These are phyloP conservation scores for Tarsius wallacei DNA, from an alignment of 2,797 vertebrate species.

Conservation along the genomic window DNA sequence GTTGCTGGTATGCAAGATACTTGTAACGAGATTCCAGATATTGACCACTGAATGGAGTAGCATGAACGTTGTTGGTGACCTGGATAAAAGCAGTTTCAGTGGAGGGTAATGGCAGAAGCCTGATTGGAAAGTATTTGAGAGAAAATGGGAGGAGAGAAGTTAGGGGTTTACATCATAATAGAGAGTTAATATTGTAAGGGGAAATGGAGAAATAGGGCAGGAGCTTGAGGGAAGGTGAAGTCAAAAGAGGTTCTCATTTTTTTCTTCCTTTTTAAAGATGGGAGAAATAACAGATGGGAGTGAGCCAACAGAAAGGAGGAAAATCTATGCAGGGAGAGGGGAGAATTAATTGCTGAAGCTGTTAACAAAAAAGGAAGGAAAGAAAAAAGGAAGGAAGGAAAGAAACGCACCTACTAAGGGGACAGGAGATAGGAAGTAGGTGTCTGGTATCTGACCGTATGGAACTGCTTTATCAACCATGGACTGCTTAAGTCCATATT, in stretches of 20 bases:
- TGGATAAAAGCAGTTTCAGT: not conserved
- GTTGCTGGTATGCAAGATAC: not conserved
- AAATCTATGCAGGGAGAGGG: not conserved
- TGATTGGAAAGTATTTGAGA: slow-evolving; percentile 11
- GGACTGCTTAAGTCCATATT: not conserved
- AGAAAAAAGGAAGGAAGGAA: not conserved
- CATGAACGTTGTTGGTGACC: not conserved
- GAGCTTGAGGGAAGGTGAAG: not conserved
- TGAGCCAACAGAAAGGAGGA: not conserved
- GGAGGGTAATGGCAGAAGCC: not conserved
- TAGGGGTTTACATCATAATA: not conserved
- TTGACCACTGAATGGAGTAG: not conserved
- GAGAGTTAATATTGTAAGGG: slow-evolving; percentile 1
- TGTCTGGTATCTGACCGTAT: not conserved
- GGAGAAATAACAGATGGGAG: not conserved
- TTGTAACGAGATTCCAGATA: not conserved
- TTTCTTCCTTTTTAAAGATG: slow-evolving; percentile 3
- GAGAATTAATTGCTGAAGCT: slow-evolving; percentile 9
- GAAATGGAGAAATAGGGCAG: slow-evolving; percentile 13
- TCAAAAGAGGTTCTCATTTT: not conserved
- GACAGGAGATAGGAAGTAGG: not conserved
- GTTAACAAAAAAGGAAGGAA: not conserved
- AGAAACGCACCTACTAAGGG: not conserved
- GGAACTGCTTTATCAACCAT: not conserved
- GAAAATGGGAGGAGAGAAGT: slow-evolving; percentile 3